phyloP scores from a whole-genome alignment of 53 echinoderm and acorn worm species.

The Hippasteria phrygiana region DNA sequence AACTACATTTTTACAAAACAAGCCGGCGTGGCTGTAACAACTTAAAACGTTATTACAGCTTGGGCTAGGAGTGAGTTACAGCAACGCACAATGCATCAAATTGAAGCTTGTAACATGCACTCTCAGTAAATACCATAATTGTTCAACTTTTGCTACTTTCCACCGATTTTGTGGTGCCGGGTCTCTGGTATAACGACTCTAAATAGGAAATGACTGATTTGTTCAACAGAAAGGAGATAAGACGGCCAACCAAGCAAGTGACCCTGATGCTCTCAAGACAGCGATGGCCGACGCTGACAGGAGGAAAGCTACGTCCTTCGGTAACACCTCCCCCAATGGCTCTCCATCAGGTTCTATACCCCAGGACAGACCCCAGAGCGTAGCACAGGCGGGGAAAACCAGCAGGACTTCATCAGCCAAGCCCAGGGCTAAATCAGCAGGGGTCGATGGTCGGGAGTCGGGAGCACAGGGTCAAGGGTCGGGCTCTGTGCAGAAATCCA shows the following conservation, averaged over 20 bases:
- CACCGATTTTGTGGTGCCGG: no score
- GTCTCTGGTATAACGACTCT: not conserved
- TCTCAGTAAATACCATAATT: no score
- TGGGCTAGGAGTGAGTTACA: no score
- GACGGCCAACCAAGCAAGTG: conserved; percentile 91
- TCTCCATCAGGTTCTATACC: not conserved
- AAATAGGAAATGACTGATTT: not conserved
- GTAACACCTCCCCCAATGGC: conserved; percentile 54
- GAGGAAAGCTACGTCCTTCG: conserved; percentile 72
- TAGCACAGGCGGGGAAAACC: conserved; percentile 5
- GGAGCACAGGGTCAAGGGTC: conserved; percentile 19
- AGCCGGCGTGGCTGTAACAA: no score
- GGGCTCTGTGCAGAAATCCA: conserved; percentile 42
- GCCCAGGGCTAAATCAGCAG: conserved; percentile 54
- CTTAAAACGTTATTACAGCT: no score
- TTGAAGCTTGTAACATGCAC: no score
- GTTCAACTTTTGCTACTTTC: no score
- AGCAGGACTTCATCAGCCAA: not conserved
- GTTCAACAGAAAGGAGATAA: conserved; percentile 81
- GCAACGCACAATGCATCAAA: no score
- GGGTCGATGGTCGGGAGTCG: not conserved
- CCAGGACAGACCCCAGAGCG: not conserved
- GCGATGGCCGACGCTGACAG: conserved; percentile 91
- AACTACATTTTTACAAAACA: no score
- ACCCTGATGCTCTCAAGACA: conserved; percentile 91